phyloP scores from a whole-genome alignment of 64 coral and sea anemone species.

The Trachythela sp. region DNA sequence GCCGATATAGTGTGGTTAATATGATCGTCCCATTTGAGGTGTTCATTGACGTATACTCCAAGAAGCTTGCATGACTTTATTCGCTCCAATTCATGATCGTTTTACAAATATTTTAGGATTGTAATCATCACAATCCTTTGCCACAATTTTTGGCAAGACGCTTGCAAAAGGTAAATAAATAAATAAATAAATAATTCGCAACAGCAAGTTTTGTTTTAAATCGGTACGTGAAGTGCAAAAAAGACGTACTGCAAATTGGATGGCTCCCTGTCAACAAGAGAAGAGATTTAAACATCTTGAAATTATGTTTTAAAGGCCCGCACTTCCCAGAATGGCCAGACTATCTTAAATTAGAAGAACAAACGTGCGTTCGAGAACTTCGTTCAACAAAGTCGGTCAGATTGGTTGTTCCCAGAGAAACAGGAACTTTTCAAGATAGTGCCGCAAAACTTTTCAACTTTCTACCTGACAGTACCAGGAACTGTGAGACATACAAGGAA shows the following conservation, averaged over 20 bases:
- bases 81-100: no score
- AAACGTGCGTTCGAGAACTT: neutral
- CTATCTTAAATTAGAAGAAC: slow-evolving; percentile 39
- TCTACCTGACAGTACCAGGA: neutral
- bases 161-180: neutral
- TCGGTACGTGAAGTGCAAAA: neutral
- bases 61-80: no score
- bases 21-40: no score
- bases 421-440: slow-evolving; percentile 22
- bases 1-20: neutral
- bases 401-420: neutral
- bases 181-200: no score
- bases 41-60: no score
- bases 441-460: neutral
- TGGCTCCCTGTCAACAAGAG: slow-evolving; percentile 6
- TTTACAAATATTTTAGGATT: no score
- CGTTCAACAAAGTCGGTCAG: neutral
- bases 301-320: slow-evolving; percentile 20
- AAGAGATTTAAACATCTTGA: slow-evolving; percentile 32
- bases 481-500: neutral
- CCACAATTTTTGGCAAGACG: neutral
- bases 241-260: neutral
- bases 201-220: slow-evolving; percentile 5
- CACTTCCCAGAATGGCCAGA: slow-evolving; percentile 27
- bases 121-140: slow-evolving; percentile 12